Conservation (phyloP, 2,113 vertebrate genomes). For the Asarcornis scutulata region DNA sequence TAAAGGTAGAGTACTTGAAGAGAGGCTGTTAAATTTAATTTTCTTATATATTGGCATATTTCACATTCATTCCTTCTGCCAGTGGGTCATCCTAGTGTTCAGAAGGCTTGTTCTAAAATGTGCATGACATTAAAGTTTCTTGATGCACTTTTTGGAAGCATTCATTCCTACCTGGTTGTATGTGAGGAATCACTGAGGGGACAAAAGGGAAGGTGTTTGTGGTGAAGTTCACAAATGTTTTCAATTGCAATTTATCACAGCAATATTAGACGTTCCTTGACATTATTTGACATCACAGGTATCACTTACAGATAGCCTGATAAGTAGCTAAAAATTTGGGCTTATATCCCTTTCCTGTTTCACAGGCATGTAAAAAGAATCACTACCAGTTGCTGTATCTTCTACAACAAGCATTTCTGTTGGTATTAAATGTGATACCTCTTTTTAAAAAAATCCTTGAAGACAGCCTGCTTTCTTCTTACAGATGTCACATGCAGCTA, state of each 20-base stretch:
- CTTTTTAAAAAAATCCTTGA: not conserved
- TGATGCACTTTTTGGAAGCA: not conserved
- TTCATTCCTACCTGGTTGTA: not conserved
- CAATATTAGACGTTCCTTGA: not conserved
- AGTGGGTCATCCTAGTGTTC: not conserved
- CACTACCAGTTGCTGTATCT: fast-evolving
- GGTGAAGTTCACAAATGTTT: not conserved
- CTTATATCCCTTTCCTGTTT: not conserved
- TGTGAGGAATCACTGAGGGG: not conserved
- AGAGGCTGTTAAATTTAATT: not conserved
- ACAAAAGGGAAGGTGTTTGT: not conserved
- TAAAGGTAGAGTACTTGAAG: constrained; percentile 84
- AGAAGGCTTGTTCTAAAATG: not conserved
- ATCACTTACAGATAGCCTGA: not conserved
- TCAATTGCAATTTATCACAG: not conserved
- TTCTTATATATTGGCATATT: not conserved
- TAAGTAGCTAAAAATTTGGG: not conserved
- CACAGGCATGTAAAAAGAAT: not conserved
- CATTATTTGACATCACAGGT: not conserved
- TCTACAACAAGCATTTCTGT: not conserved
- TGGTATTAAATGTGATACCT: not conserved
- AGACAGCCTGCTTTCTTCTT: not conserved
- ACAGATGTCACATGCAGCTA: constrained; percentile 95
- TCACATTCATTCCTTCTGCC: not conserved
- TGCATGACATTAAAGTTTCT: not conserved